Evolutionary conservation across 2,888 invertebrate genomes (phyloP), one percentile per base, ranked within the genome.

Genomic region (Hesperia comma): DNA sequence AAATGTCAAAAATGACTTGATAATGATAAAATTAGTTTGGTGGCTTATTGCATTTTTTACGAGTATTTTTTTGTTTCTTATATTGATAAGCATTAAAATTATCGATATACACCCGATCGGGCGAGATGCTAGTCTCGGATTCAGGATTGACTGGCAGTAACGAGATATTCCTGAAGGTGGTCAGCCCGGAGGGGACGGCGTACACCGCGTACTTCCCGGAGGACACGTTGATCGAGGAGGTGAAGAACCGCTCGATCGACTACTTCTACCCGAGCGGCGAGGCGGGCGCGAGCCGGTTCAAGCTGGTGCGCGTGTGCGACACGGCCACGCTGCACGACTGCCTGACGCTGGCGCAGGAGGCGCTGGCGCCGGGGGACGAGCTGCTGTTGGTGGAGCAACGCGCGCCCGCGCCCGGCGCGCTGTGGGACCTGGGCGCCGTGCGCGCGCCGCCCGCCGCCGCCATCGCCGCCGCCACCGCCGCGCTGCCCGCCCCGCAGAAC

Each of bases 351-450:
- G 76, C 80, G 0, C 92, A 92, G 66, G 92, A 91, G 70, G 84
- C 90, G 69, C 76, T 92, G 0, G 76, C 71, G 17, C 83, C 81
- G 76, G 84, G 88, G 58, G 92, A 92, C 49, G 92, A 92, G 46
- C 70, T 92, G 1, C 69, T 92, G 0, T 70, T 92, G 0, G 81
- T 92, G 0, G 92, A 92, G 68, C 76, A 90, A 15, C 75, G 90
- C 1, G 71, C 82, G 0, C 89, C 92, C 0, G 90, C 90, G 68
- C 87, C 90, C 10, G 87, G 90, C 0, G 80, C 86, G 0, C 69
- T 92, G 1, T 92, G 90, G 90, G 92, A 92, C 55, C 74, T 92
- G 0, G 92, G 92, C 1, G 76, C 89, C 0, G 88, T 92, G 0
- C 77, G 92, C 49, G 90, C 92, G 0, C 92, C 92, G 0, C 86